Evolutionary conservation across 2,888 invertebrate genomes (phyloP), one percentile per base, ranked within the genome.

Genomic region (Synergus gifuensis): DNA sequence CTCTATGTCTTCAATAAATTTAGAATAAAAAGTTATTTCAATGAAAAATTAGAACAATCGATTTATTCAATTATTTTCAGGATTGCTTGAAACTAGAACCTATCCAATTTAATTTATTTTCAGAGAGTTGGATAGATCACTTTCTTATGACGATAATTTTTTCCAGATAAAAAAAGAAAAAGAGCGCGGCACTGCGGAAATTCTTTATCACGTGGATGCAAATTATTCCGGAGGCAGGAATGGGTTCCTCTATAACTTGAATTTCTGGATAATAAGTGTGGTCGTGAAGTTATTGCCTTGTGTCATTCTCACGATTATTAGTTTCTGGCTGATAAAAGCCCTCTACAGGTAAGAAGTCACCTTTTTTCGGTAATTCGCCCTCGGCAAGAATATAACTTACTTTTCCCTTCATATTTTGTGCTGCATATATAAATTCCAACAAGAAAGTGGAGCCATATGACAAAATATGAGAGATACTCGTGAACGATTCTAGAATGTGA

Each of bases 261-360:
- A 96, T 92, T 96, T 96, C 91, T 97, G 96, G 96, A 94, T 96
- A 0, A 96, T 97, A 89, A 96, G 95, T 0, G 96, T 97, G 2
- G 93, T 97, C 44, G 95, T 97, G 78, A 97, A 97, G 90, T 93
- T 97, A 2, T 92, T 97, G 0, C 97, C 97, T 0, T 97, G 97
- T 90, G 93, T 95, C 89, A 95, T 96, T 83, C 93, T 97, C 63
- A 96, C 96, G 0, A 93, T 96, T 64, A 96, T 96, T 81, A 96
- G 95, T 87, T 92, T 94, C 67, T 96, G 96, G 94, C 92, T 96
- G 46, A 95, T 96, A 83, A 92, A 94, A 86, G 96, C 96, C 0
- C 92, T 97, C 4, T 96, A 96, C 90, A 95, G 87, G 90, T 90
- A 77, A 86, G 86, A 82, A 54, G 36, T 73, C 54, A 40, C 11